Evolutionary conservation across 2,888 invertebrate genomes (phyloP), one percentile per base, ranked within the genome.

Genomic region (Neocrepidodera transversa): DNA sequence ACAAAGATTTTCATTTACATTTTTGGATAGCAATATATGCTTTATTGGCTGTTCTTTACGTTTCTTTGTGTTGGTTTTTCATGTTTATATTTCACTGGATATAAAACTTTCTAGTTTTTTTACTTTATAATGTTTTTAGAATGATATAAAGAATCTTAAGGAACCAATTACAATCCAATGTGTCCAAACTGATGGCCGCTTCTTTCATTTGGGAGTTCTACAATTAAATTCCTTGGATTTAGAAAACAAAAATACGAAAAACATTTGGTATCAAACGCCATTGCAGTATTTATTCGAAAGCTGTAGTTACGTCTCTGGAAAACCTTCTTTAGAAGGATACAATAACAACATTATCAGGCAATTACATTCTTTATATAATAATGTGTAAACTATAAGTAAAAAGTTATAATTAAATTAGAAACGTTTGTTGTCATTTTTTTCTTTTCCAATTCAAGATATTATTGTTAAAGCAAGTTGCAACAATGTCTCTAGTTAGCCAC

Each of bases 211-310:
- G 75, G 88, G 90, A 2, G 85, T 93, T 13, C 86, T 92, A 58
- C 94, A 97, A 79, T 81, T 97, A 10, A 93, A 94, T 71, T 92
- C 92, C 0, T 80, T 93, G 28, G 85, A 92, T 77, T 78, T 92
- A 1, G 80, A 82, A 65, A 75, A 71, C 10, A 82, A 84, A 17
- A 85, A 85, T 18, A 77, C 82, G 0, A 91, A 88, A 75, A 97
- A 97, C 79, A 83, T 90, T 65, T 92, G 91, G 86, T 96, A 92
- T 85, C 85, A 86, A 71, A 84, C 84, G 47, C 84, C 87, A 14
- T 78, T 82, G 65, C 79, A 89, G 49, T 80, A 86, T 65, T 74
- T 94, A 14, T 93, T 88, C 70, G 82, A 85, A 42, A 81, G 82
- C 52, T 88, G 90, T 71, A 77, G 82, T 59, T 90, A 90, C 76